Evolutionary conservation across 1,140 invertebrate genomes (phyloP), one percentile per base, ranked within the genome.

Genomic region (Zophobas atratus): DNA sequence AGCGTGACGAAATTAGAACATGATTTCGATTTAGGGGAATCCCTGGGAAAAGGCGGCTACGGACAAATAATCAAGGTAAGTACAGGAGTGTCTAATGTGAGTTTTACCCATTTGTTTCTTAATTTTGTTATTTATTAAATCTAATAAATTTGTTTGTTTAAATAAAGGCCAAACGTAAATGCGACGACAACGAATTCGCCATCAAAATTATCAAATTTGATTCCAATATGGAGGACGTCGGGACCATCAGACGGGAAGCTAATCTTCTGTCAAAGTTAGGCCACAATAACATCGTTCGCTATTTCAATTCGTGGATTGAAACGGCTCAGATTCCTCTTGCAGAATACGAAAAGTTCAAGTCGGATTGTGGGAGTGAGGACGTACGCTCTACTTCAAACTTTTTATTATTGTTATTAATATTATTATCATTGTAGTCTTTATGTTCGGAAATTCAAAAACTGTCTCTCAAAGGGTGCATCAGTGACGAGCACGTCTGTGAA

Each of bases 171-270:
- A 67, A 41, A 67, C 60, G 60, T 2, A 41, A 43, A 32, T 43
- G 38, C n/a, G 60, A 67, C 33, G 60, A 67, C 43, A 67, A 67
- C n/a, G 60, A 67, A 43, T 67, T 67, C 43, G 60, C 60, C n/a
- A 43, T 67, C n/a, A 67, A 67, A 43, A 67, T 67, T 32, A 67
- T 67, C n/a, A 67, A 67, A 43, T 67, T 67, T 32, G 8, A 43
- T 5, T 67, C 60, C 6, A 67, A 67, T 6, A 20, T 43, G 39
- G 20, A 67, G 8, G 38, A 67, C 32, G 39, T 43, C 4, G 39
- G 20, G 39, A 67, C 6, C 1, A 36, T 3, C 39, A 41, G 60
- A 43, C n/a, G 39, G 32, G 60, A 67, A 43, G 60, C 60, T 0
- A 43, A 67, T 6, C 3, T 43, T 8, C 33, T 67, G 39, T 67